A percentile compares a stretch with the other conserved stretches of the same genome.
phyloP scores from a whole-genome alignment of 2,113 vertebrate genomes.

The Gymnarchus niloticus region DNA sequence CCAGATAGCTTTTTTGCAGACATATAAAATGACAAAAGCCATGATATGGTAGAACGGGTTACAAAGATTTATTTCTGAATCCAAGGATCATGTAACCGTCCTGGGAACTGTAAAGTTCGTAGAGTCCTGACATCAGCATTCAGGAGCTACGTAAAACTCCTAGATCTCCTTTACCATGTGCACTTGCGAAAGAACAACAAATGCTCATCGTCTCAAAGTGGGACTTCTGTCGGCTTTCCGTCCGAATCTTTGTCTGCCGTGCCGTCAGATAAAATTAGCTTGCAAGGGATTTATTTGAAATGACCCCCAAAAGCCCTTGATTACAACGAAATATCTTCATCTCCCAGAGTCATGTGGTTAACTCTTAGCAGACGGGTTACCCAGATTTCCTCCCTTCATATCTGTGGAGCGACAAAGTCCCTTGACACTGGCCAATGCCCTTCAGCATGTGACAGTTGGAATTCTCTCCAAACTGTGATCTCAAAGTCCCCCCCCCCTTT shows the following conservation, averaged over 20 bases:
- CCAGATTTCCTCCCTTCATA: constrained; percentile 39
- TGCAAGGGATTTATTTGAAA: constrained; percentile 10
- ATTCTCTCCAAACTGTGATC: constrained; percentile 37
- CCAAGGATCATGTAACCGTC: constrained; percentile 57
- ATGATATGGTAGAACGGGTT: constrained; percentile 53
- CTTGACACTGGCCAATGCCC: constrained; percentile 44
- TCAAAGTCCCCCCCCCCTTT: constrained; percentile 37
- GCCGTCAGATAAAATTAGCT: not conserved
- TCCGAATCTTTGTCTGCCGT: not conserved
- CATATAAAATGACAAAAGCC: constrained; percentile 60
- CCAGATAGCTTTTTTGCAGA: constrained; percentile 53
- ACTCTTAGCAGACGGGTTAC: constrained; percentile 51
- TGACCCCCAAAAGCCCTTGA: constrained; percentile 20
- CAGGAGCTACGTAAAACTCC: constrained; percentile 41
- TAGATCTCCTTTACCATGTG: constrained; percentile 43
- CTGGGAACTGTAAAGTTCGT: constrained; percentile 59
- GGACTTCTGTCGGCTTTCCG: constrained; percentile 41
- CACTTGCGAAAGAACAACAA: constrained; percentile 39
- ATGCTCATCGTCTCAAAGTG: constrained; percentile 39
- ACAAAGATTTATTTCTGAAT: constrained; percentile 60
- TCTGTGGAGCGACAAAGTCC: constrained; percentile 47
- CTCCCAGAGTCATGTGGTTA: constrained; percentile 49
- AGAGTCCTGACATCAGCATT: constrained; percentile 54
- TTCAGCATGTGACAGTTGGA: constrained; percentile 47
- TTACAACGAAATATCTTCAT: constrained; percentile 39